Conservation (phyloP, 2,113 vertebrate species). For the Suncus etruscus region DNA sequence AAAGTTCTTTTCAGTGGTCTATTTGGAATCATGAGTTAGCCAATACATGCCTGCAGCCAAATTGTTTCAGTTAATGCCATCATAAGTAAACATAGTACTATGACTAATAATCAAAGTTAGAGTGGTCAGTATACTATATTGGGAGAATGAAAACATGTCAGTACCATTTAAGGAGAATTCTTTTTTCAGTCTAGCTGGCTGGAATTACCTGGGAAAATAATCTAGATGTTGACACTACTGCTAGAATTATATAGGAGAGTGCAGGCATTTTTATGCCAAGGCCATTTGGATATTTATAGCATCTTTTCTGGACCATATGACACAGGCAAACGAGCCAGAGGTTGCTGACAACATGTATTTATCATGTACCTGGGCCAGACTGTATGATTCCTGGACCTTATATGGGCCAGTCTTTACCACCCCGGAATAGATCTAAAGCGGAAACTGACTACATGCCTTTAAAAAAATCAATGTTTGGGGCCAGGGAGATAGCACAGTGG, state of each 20-base stretch:
- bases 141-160: slow-evolving; percentile 11
- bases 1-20: slow-evolving; percentile 11
- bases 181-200: neutral
- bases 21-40: slow-evolving; percentile 16
- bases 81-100: neutral
- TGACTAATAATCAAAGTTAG: neutral
- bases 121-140: neutral
- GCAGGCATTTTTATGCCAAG: too few species aligned
- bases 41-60: neutral
- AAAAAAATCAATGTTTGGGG: neutral
- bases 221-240: neutral
- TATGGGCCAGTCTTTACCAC: too few species aligned
- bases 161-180: neutral
- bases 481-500: too few species aligned
- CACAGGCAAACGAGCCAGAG: too few species aligned
- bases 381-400: too few species aligned
- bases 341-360: too few species aligned
- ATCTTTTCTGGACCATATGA: too few species aligned
- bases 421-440: neutral
- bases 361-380: too few species aligned
- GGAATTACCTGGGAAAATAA: neutral
- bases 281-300: too few species aligned
- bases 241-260: neutral
- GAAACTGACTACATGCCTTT: neutral
- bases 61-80: slow-evolving; percentile 17